Conservation (phyloP, 2,113 vertebrate genomes). For the Octodon degus region DNA sequence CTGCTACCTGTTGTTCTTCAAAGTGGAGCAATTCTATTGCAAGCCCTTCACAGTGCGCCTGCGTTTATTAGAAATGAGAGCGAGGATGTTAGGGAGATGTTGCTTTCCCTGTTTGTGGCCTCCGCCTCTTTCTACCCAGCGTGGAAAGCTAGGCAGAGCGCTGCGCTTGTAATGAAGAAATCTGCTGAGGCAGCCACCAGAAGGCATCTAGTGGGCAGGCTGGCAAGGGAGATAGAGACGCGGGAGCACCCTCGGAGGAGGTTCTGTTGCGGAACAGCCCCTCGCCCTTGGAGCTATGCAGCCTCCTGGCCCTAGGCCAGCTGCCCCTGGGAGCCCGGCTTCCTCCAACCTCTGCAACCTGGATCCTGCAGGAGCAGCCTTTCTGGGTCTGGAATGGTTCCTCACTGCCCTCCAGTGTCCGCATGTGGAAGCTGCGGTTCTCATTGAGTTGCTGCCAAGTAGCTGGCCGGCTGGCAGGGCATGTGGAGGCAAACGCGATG, state of each 20-base stretch:
- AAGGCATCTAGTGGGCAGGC: neutral
- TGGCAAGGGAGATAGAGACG: neutral
- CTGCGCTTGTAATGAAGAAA: conserved; percentile 44
- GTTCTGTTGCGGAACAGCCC: neutral
- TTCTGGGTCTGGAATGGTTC: conserved; percentile 53
- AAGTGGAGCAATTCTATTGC: conserved; percentile 87
- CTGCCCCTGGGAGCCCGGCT: conserved; percentile 47
- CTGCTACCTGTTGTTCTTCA: conserved; percentile 88
- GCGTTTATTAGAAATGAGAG: conserved; percentile 79
- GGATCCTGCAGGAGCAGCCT: neutral
- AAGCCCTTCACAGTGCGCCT: conserved; percentile 80
- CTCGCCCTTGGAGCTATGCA: neutral
- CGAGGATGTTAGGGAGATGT: neutral
- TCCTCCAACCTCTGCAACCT: conserved; percentile 38
- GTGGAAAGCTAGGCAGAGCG: neutral
- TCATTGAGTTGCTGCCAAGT: fast-evolving
- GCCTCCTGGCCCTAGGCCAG: conserved; percentile 13
- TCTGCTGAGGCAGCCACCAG: conserved; percentile 45
- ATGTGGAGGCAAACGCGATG: neutral
- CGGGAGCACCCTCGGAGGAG: neutral
- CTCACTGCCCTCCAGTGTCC: conserved; percentile 84
- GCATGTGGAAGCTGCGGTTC: neutral
- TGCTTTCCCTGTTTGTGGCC: neutral
- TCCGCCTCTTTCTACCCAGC: neutral
- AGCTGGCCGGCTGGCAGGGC: neutral